These are phyloP conservation scores for Sebastes reedi DNA, from an alignment of 2,797 vertebrate genomes.

Conservation along the genomic window DNA sequence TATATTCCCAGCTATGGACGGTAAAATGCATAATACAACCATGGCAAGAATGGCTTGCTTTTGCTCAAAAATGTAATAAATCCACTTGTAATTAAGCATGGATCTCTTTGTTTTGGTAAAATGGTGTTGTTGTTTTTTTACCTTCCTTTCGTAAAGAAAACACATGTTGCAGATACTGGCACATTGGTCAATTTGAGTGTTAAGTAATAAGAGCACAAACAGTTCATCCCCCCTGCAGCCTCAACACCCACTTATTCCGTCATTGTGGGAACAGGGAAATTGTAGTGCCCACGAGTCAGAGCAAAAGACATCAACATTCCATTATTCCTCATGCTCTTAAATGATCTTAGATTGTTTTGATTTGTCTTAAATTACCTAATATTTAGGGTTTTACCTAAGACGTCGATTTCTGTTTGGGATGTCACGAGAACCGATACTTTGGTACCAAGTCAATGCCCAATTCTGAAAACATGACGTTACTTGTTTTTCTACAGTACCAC, in stretches of 20 bases:
- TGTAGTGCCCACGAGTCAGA: not conserved
- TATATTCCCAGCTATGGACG: not conserved
- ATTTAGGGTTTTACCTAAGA: not conserved
- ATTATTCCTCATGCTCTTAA: not conserved
- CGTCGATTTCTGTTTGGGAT: no score
- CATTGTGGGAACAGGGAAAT: no score
- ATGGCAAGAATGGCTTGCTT: not conserved
- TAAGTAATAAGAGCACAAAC: not conserved
- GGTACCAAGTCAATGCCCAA: no score
- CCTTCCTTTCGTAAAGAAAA: not conserved
- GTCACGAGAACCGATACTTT: no score
- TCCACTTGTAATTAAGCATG: not conserved
- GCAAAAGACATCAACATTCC: not conserved
- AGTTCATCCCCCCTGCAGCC: not conserved
- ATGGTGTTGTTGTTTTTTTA: not conserved
- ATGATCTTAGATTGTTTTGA: not conserved
- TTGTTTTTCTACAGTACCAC: no score
- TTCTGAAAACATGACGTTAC: no score
- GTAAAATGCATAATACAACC: not conserved
- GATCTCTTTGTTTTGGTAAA: not conserved
- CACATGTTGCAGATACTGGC: not conserved
- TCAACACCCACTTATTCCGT: not conserved
- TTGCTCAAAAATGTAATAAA: not conserved
- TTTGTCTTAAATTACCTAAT: not conserved
- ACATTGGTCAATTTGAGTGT: not conserved